phyloP scores from a whole-genome alignment of 2,888 invertebrate genomes.

The Nymphalis c-album region DNA sequence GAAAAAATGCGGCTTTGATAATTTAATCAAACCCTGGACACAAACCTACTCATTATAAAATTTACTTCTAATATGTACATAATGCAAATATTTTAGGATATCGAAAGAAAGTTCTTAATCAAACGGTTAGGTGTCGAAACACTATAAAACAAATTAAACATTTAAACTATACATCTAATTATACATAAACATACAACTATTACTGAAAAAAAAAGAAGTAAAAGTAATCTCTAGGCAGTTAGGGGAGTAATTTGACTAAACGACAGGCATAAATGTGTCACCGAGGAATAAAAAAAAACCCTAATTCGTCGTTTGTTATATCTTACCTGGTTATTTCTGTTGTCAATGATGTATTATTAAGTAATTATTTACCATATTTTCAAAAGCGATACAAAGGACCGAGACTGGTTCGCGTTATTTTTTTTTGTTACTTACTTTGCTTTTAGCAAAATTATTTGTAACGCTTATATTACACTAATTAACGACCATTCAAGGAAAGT shows the following conservation, averaged over 20 bases:
- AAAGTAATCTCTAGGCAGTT: conserved; percentile 60
- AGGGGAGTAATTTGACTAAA: conserved; percentile 75
- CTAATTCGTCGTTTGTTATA: background rate
- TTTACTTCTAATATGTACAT: conserved; percentile 75
- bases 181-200: conserved; percentile 42
- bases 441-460: no score
- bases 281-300: conserved; percentile 20
- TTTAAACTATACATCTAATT: conserved; percentile 41
- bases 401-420: no score
- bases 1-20: conserved; percentile 30
- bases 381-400: no score
- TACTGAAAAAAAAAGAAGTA: conserved; percentile 41
- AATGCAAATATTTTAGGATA: conserved; percentile 52
- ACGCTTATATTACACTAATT: no score
- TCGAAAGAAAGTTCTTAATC: conserved; percentile 28
- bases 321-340: background rate
- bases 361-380: background rate
- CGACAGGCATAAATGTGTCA: conserved; percentile 48
- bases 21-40: conserved; percentile 38
- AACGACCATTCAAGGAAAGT: background rate
- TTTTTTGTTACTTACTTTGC: no score
- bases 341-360: background rate
- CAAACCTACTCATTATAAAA: conserved; percentile 52
- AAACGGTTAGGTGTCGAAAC: conserved; percentile 30
- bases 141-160: conserved; percentile 35